Evolutionary conservation across 2,113 vertebrate genomes (phyloP).

Genomic region (Tenebrosternarchus preto): DNA sequence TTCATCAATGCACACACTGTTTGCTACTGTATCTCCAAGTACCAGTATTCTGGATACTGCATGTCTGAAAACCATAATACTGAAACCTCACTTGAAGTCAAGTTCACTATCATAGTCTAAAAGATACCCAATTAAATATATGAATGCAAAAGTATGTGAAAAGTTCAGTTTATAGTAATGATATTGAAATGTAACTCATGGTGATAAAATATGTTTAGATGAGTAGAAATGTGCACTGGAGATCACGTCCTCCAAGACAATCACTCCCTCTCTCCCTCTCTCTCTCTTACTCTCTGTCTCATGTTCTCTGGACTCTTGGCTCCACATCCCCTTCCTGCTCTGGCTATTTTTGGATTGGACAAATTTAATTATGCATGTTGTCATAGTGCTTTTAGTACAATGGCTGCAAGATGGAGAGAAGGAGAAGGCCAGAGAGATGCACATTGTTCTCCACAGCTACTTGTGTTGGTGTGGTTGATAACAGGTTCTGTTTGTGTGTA

Average conservation of each 20-base stretch:
- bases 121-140: too few species aligned
- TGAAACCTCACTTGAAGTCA: too few species aligned
- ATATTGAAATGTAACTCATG: neutral
- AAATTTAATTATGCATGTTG: constrained; percentile 59
- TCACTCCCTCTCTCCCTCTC: neutral
- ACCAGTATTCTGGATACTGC: neutral
- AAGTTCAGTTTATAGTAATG: neutral
- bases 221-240: constrained; percentile 1
- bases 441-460: constrained; percentile 9
- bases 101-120: too few species aligned
- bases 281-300: neutral
- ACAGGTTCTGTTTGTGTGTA: constrained; percentile 11
- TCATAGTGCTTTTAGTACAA: constrained; percentile 52
- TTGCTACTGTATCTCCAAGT: too few species aligned
- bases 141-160: too few species aligned
- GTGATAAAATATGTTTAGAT: neutral
- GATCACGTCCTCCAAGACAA: neutral
- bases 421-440: constrained; percentile 35
- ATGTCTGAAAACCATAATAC: too few species aligned
- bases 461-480: constrained; percentile 25
- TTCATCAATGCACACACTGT: neutral
- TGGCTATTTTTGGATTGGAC: constrained; percentile 54
- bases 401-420: constrained; percentile 46
- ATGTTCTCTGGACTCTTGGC: constrained; percentile 15
- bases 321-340: constrained; percentile 15